Percentiles rank a stretch among this genome's conserved stretches.
Evolutionary conservation across 2,113 vertebrate species (phyloP).

Genomic region (Phylloscopus whistleri): DNA sequence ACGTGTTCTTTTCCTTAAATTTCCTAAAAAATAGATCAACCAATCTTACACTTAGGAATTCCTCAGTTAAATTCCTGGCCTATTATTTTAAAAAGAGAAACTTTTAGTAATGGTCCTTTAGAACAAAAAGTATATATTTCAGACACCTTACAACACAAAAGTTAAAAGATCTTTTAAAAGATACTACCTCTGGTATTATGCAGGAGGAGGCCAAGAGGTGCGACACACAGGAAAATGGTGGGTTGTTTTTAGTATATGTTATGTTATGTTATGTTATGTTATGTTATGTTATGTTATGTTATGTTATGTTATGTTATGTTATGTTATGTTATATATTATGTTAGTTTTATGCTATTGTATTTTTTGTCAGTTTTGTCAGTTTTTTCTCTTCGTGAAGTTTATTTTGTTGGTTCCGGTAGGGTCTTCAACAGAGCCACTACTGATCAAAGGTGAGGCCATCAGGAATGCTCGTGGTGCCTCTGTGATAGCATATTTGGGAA

Average conservation of each 20-base stretch:
- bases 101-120: not conserved
- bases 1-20: not conserved
- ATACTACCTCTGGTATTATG: not conserved
- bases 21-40: not conserved
- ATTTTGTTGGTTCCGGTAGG: not conserved
- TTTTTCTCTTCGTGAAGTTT: not conserved
- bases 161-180: not conserved
- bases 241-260: not conserved
- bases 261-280: not conserved
- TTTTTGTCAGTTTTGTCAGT: not conserved
- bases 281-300: not conserved
- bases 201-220: not conserved
- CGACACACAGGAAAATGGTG: not conserved
- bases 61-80: not conserved
- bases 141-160: not conserved
- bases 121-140: not conserved
- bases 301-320: not conserved
- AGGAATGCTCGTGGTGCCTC: fast-evolving
- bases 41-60: not conserved
- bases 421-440: not conserved
- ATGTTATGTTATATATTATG: not conserved
- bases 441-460: not conserved
- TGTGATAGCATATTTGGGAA: not conserved
- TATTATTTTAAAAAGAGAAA: not conserved
- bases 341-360: not conserved